phyloP scores from a whole-genome alignment of 2,797 vertebrate species.

The Chiroxiphia lanceolata region DNA sequence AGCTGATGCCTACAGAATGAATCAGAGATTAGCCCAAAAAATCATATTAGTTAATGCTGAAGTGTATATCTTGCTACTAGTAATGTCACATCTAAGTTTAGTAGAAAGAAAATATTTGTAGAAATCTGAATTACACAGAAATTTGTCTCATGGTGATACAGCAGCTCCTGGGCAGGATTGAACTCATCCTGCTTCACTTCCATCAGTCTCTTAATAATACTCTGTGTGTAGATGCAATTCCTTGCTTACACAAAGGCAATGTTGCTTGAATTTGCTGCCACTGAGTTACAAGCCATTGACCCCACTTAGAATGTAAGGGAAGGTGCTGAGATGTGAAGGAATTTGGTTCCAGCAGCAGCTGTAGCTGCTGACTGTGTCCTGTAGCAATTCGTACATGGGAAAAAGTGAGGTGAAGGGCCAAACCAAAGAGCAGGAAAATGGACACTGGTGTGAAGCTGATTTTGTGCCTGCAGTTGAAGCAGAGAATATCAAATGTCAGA shows the following conservation, averaged over 20 bases:
- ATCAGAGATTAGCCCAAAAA: not conserved
- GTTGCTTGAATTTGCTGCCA: not conserved
- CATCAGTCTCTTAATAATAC: not conserved
- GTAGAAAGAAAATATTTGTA: not conserved
- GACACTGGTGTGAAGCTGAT: not conserved
- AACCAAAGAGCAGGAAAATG: not conserved
- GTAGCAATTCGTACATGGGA: not conserved
- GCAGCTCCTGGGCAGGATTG: not conserved
- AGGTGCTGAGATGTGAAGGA: not conserved
- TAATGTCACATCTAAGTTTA: not conserved
- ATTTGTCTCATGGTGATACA: not conserved
- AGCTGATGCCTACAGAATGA: not conserved
- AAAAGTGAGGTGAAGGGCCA: not conserved
- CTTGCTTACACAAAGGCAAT: not conserved
- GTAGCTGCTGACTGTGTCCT: not conserved
- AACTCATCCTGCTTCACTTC: not conserved
- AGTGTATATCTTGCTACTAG: not conserved
- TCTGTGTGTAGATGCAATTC: not conserved
- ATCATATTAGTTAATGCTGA: not conserved
- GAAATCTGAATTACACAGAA: not conserved
- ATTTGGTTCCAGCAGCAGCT: not conserved
- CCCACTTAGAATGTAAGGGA: not conserved
- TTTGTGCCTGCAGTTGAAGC: not conserved
- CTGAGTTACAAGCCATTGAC: not conserved
- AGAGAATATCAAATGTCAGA: not conserved